These are phyloP conservation scores for Nemotelus nigrinus DNA, from an alignment of 2,888 invertebrate species.

Conservation along the genomic window DNA sequence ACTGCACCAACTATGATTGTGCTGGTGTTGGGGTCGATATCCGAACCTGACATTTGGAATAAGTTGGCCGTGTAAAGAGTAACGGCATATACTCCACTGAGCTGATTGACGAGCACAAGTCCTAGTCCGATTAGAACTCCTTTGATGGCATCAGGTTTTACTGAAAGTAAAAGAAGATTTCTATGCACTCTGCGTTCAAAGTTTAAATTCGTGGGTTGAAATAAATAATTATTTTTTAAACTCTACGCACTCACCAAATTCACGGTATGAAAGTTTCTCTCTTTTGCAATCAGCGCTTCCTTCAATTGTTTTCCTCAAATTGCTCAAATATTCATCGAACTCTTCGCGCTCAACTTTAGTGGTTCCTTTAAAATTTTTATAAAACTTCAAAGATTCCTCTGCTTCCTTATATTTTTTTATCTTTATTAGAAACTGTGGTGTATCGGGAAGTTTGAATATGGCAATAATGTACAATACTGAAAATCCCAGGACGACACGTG, in stretches of 20 bases:
- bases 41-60: constrained; percentile 57
- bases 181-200: not conserved
- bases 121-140: constrained; percentile 55
- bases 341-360: constrained; percentile 54
- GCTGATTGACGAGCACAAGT: constrained; percentile 57
- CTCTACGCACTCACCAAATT: constrained; percentile 57
- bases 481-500: constrained; percentile 56
- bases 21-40: constrained; percentile 58
- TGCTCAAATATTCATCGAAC: constrained; percentile 49
- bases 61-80: constrained; percentile 62
- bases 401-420: constrained; percentile 54
- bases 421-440: constrained; percentile 58
- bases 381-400: constrained; percentile 58
- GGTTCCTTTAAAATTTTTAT: constrained; percentile 55
- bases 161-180: constrained; percentile 52
- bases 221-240: too few relatives aligned
- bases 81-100: constrained; percentile 59
- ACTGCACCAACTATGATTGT: constrained; percentile 60
- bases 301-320: constrained; percentile 53
- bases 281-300: not conserved
- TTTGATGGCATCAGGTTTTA: constrained; percentile 55
- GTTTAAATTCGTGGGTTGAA: not conserved
- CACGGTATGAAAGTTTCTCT: constrained; percentile 49
- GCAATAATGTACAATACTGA: constrained; percentile 57
- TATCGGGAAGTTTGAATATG: constrained; percentile 58